Conservation (phyloP, 2,113 vertebrate genomes). For the Hyperopisus bebe region DNA sequence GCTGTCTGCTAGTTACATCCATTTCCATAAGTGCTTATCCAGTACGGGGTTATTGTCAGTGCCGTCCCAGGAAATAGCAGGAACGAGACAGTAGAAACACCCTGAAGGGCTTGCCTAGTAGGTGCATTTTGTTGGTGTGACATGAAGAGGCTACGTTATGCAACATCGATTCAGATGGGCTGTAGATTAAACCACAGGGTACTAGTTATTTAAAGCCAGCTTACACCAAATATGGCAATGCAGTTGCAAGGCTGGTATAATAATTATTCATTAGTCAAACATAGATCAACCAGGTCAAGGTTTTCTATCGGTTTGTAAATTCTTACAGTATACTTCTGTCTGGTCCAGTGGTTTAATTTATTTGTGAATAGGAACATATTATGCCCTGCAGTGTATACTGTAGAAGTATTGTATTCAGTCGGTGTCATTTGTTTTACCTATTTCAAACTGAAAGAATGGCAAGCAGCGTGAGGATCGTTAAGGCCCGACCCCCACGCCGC, state of each 20-base stretch:
- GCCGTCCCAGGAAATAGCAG: not conserved
- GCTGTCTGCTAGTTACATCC: not conserved
- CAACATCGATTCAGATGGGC: slow-evolving; percentile 6
- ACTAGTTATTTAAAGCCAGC: not conserved
- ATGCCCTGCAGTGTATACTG: not conserved
- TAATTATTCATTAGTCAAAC: slow-evolving; percentile 10
- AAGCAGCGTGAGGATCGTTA: not conserved
- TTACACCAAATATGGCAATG: not conserved
- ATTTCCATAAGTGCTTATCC: not conserved
- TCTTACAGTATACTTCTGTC: not conserved
- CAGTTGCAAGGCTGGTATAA: slow-evolving; percentile 1
- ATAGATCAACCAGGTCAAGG: not conserved
- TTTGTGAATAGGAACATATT: not conserved
- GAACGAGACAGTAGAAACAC: not conserved
- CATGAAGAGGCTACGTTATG: slow-evolving; percentile 6
- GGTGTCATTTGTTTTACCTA: not conserved
- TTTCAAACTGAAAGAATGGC: not conserved
- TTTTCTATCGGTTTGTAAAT: not conserved
- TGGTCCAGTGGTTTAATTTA: not conserved
- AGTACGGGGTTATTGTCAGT: not conserved
- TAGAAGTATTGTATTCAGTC: not conserved
- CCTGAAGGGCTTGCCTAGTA: not conserved
- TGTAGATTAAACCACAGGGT: not conserved
- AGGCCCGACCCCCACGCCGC: not conserved
- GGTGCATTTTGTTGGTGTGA: not conserved